phyloP scores from a whole-genome alignment of 2,113 vertebrate species.

The Desmodus rotundus region DNA sequence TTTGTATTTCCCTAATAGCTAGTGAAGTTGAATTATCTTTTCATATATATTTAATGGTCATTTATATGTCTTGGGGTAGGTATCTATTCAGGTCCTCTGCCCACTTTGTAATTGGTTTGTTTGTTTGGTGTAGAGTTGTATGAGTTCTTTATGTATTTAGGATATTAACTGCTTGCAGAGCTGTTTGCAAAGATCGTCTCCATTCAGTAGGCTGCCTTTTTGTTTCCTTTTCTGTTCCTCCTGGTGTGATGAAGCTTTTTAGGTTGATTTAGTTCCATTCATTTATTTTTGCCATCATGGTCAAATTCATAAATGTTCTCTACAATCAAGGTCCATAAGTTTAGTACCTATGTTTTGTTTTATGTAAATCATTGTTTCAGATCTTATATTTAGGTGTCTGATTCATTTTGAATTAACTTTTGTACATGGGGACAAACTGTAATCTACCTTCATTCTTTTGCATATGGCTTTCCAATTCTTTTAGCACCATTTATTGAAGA shows the following conservation, averaged over 20 bases:
- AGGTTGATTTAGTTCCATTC: background rate
- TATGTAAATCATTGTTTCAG: background rate
- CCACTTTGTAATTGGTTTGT: no score
- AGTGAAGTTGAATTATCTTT: no score
- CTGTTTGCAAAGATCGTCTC: no score
- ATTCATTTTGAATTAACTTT: background rate
- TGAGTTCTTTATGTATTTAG: no score
- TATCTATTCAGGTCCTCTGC: no score
- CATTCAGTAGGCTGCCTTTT: background rate
- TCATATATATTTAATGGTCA: no score
- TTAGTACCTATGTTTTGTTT: background rate
- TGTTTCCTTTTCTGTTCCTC: background rate
- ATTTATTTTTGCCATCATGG: background rate
- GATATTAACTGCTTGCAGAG: no score
- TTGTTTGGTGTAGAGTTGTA: no score
- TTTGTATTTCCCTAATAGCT: no score
- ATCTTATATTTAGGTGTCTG: background rate
- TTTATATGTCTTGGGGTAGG: no score
- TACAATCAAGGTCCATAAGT: background rate
- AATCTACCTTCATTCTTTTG: background rate
- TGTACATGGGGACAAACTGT: background rate
- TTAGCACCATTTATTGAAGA: background rate
- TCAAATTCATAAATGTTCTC: background rate
- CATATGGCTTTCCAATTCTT: background rate
- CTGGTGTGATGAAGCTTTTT: background rate